Evolutionary conservation across 2,113 vertebrate genomes (phyloP).

Genomic region (Psittacula cyanocephala): DNA sequence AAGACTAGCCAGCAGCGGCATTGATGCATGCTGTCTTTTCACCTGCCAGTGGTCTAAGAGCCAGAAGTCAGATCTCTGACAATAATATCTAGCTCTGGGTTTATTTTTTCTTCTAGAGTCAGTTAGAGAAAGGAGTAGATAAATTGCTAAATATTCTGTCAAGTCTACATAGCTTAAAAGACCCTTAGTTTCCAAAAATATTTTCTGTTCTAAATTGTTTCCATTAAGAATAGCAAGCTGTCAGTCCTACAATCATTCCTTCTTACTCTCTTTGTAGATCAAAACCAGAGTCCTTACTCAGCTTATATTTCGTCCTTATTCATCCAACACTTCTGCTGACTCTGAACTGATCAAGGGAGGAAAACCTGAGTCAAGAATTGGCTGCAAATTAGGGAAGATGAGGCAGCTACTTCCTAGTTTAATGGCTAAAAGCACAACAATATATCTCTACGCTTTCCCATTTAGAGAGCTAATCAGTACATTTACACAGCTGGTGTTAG

Average conservation of each 20-base stretch:
- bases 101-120: background rate
- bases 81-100: background rate
- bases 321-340: slow-evolving; percentile 42
- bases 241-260: background rate
- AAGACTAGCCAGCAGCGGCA: too few relatives aligned
- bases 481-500: slow-evolving; percentile 48
- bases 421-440: slow-evolving; percentile 42
- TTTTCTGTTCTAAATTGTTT: background rate
- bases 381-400: slow-evolving; percentile 62
- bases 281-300: slow-evolving; percentile 12
- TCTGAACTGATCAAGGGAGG: slow-evolving; percentile 11
- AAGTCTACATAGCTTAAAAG: background rate
- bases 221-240: background rate
- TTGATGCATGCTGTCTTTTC: background rate
- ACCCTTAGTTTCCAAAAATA: background rate
- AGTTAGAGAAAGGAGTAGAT: background rate
- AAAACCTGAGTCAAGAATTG: slow-evolving; percentile 61
- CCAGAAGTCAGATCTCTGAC: background rate
- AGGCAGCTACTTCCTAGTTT: slow-evolving; percentile 47
- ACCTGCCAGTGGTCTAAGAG: background rate
- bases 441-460: slow-evolving; percentile 32
- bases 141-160: background rate
- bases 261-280: background rate
- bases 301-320: slow-evolving; percentile 14
- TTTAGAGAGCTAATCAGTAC: slow-evolving; percentile 42